Percentiles rank a stretch among this genome's conserved stretches.
Conservation (phyloP, 2,113 vertebrate species). For the Coracopsis vasa region DNA sequence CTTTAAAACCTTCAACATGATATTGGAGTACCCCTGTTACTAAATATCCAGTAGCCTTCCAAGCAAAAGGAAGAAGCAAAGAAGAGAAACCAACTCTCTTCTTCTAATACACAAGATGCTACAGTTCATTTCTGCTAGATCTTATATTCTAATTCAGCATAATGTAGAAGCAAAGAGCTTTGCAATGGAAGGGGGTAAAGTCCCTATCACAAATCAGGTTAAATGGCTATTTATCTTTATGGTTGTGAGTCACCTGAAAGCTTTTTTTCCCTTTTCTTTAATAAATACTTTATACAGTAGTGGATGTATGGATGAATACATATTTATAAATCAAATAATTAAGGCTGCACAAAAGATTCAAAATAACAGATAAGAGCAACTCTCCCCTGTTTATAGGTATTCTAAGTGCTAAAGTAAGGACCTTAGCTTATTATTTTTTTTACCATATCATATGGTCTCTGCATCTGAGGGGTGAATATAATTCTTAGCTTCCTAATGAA, state of each 20-base stretch:
- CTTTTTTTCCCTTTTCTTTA: not conserved
- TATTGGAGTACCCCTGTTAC: not conserved
- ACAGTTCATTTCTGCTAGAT: not conserved
- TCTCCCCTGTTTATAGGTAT: not conserved
- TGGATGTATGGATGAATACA: fast-evolving
- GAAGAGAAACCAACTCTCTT: not conserved
- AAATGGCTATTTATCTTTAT: not conserved
- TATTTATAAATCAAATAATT: not conserved
- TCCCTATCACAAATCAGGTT: not conserved
- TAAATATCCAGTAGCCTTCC: not conserved
- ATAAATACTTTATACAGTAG: not conserved
- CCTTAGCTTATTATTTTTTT: not conserved
- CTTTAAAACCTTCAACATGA: not conserved
- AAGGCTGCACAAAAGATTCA: not conserved
- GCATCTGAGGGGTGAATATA: not conserved
- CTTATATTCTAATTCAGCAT: not conserved
- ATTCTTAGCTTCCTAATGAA: not conserved
- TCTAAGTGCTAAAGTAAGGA: not conserved
- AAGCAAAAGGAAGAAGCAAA: not conserved
- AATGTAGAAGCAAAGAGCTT: not conserved
- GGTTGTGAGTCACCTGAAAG: not conserved
- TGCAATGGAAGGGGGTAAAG: not conserved
- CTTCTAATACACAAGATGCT: not conserved
- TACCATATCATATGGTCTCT: not conserved
- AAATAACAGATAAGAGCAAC: not conserved